phyloP scores from a whole-genome alignment of 2,113 vertebrate genomes.

The Onychostruthus taczanowskii region DNA sequence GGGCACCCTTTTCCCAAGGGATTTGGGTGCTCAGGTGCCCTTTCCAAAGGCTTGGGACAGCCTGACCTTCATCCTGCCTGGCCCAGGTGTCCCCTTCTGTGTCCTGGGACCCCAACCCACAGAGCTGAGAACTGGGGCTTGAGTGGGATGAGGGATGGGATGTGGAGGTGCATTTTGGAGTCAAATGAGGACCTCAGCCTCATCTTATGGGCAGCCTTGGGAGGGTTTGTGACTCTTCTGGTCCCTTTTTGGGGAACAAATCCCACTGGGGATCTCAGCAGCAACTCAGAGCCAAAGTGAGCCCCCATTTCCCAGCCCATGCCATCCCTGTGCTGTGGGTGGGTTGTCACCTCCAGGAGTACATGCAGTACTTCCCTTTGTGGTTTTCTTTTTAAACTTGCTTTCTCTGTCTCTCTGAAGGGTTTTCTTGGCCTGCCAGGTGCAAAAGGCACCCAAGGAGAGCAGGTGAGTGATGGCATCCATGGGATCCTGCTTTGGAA shows the following conservation, averaged over 20 bases:
- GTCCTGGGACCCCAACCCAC: not conserved
- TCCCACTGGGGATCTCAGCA: not conserved
- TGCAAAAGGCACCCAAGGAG: conserved; percentile 71
- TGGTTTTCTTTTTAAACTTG: not conserved
- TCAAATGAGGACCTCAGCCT: not conserved
- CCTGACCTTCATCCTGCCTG: not conserved
- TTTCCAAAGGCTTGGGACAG: not conserved
- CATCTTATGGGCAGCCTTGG: not conserved
- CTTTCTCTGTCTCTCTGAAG: conserved; percentile 52
- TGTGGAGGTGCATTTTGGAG: not conserved
- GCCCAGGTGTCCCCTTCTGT: not conserved
- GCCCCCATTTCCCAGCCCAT: not conserved
- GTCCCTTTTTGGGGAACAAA: not conserved
- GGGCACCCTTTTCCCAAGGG: not conserved
- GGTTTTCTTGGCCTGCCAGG: conserved; percentile 76
- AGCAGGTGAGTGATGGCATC: conserved; percentile 62
- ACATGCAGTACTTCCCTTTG: fast-evolving
- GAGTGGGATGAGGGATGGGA: not conserved
- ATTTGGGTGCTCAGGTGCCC: not conserved
- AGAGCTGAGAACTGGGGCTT: not conserved
- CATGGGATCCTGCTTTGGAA: not conserved
- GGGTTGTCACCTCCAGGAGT: not conserved
- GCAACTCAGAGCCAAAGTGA: not conserved
- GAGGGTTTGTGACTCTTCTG: not conserved
- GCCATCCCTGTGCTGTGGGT: not conserved